A percentile compares a stretch with the other conserved stretches of the same genome.
These are phyloP conservation scores for Chloroclysta siterata DNA, from an alignment of 2,888 invertebrate species.

Conservation along the genomic window DNA sequence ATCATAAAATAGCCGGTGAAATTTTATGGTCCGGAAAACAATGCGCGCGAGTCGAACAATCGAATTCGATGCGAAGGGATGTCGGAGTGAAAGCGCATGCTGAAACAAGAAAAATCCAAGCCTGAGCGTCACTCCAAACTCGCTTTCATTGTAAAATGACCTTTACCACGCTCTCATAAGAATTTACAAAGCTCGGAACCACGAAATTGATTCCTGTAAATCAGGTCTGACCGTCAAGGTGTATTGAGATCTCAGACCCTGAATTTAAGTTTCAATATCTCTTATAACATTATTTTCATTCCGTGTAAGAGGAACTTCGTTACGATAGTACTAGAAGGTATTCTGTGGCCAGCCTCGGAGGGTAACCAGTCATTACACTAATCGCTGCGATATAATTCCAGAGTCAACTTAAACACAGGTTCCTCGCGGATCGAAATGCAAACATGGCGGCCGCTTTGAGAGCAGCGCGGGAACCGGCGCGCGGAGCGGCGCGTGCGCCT, in stretches of 20 bases:
- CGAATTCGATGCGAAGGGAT: constrained; percentile 68
- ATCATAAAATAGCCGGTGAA: constrained; percentile 67
- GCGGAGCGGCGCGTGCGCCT: constrained; percentile 48
- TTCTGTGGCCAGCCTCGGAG: constrained; percentile 63
- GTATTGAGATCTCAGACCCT: background rate
- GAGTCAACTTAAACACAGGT: constrained; percentile 85
- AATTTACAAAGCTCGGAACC: background rate
- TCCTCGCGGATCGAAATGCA: constrained; percentile 83
- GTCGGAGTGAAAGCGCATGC: constrained; percentile 72
- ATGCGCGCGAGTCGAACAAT: constrained; percentile 75
- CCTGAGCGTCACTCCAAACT: constrained; percentile 5
- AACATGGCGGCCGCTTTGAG: constrained; percentile 84
- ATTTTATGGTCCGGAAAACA: constrained; percentile 76
- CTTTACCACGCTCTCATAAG: background rate
- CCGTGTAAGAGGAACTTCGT: constrained; percentile 14
- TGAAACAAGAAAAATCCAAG: constrained; percentile 72
- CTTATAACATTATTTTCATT: background rate
- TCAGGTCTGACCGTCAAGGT: background rate
- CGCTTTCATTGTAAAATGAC: constrained; percentile 36
- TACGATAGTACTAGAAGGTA: constrained; percentile 58
- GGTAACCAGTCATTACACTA: constrained; percentile 85
- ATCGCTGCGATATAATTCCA: constrained; percentile 85
- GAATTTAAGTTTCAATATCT: constrained; percentile 10
- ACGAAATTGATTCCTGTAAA: background rate
- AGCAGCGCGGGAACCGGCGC: constrained; percentile 66